Evolutionary conservation across 2,888 invertebrate genomes (phyloP).

Genomic region (Spilarctia lutea): DNA sequence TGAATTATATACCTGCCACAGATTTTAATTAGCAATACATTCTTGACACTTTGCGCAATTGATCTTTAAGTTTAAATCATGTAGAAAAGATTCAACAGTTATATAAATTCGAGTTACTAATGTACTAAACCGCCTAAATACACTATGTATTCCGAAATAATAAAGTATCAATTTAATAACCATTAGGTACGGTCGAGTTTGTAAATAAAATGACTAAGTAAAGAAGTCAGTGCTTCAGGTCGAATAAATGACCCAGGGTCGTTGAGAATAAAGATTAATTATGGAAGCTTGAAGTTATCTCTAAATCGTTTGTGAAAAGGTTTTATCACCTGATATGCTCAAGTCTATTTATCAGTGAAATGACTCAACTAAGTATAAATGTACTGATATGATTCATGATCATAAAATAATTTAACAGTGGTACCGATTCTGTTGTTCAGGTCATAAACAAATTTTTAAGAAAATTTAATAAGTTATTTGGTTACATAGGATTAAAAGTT

Average conservation of each 20-base stretch:
- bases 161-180: not conserved
- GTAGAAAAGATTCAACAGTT: not conserved
- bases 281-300: not conserved
- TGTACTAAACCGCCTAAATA: not conserved
- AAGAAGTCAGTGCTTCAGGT: not conserved
- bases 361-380: slow-evolving; percentile 4
- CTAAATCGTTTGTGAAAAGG: not conserved
- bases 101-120: not conserved
- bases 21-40: not conserved
- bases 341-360: slow-evolving; percentile 17
- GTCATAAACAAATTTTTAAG: not conserved
- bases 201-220: not conserved
- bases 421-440: not conserved
- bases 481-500: no score
- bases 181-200: not conserved
- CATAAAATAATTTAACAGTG: slow-evolving; percentile 25
- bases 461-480: not conserved
- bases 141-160: not conserved
- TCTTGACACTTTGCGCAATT: not conserved
- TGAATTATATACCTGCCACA: not conserved
- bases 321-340: slow-evolving; percentile 5
- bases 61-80: not conserved
- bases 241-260: not conserved
- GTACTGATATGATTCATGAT: slow-evolving; percentile 4
- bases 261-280: slow-evolving; percentile 4